Evolutionary conservation across 1,140 invertebrate species (phyloP).

Genomic region (Leguminivora glycinivorella): DNA sequence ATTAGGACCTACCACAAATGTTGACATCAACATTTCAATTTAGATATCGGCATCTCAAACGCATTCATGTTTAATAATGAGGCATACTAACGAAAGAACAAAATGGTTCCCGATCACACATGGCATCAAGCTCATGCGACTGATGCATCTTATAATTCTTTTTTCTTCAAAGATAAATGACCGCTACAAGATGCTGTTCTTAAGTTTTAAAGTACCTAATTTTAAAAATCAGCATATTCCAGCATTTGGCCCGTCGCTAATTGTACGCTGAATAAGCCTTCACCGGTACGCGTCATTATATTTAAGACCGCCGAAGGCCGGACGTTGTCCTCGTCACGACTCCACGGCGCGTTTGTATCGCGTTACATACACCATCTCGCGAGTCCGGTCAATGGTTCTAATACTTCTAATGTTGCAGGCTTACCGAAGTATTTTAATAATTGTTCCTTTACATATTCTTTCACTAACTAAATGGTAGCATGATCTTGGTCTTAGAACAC

Average conservation of each 20-base stretch:
- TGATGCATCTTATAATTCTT: no score
- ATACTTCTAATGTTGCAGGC: neutral
- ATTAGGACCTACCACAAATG: neutral
- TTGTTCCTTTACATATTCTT: neutral
- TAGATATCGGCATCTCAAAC: no score
- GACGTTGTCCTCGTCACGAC: slow-evolving; percentile 22
- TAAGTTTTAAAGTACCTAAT: no score
- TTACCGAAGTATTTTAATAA: neutral
- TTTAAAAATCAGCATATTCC: neutral
- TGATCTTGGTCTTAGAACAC: neutral
- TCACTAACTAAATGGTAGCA: no score
- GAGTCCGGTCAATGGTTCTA: neutral
- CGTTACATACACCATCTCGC: neutral
- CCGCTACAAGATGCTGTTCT: no score
- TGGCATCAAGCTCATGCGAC: no score
- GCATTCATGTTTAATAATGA: no score
- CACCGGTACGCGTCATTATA: slow-evolving; percentile 18
- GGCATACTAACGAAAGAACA: no score
- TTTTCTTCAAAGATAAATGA: no score
- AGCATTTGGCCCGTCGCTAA: neutral
- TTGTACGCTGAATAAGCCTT: slow-evolving; percentile 1
- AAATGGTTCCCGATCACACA: no score
- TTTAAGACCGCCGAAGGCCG: slow-evolving; percentile 23
- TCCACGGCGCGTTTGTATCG: slow-evolving; percentile 2
- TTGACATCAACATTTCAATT: neutral